Base-by-base conservation (phyloP, 2,113 vertebrate species). In the Anguilla rostrata region DNA sequence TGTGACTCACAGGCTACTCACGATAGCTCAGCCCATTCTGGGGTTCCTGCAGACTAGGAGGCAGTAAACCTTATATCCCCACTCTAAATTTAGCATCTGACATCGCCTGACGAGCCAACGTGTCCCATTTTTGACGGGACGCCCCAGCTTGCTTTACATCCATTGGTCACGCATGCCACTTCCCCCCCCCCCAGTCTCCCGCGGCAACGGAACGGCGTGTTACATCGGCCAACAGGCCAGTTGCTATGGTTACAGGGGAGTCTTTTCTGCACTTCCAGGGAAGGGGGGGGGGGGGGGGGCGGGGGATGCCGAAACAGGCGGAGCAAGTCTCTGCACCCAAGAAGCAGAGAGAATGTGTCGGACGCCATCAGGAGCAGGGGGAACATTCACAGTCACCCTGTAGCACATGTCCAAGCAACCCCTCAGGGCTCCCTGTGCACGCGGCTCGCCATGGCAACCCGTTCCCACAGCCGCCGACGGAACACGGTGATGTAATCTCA, bases 271-370 rank as follows among this genome's bases (percentile, higher is more conserved):
- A 12, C 11, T 53, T 53, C 49, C 49, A 53, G 11, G 11, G 1
- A 53, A 11, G 8, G 49, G 12, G 49, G 49, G 49, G 7, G 12
- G 49, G 49, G 43, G 15, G 8, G 49, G 12, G 34, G 34, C 5
- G 49, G 49, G 5, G 12, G 49, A 8, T 4, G 4, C 8, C 63
- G 20, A 9, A 71, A 16, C 26, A 9, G 63, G 71, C 1, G 26
- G 71, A 75, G 71, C n/a, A 12, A 29, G 26, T 75, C 71, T 34
- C 26, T 82, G 83, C 9, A 18, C 85, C 83, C 89, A 91, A 89
- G 91, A 91, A 90, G 88, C 86, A 82, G 88, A 88, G 84, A 90
- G 91, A 92, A 90, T 92, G 88, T 83, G 82, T 71, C 85, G 78
- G 85, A 87, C 85, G 66, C 86, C 22, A 66, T 3, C 60, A 66